Evolutionary conservation across 2,797 vertebrate genomes (phyloP), one percentile per base, ranked within the genome.

Genomic region (Epinephelus awoara): DNA sequence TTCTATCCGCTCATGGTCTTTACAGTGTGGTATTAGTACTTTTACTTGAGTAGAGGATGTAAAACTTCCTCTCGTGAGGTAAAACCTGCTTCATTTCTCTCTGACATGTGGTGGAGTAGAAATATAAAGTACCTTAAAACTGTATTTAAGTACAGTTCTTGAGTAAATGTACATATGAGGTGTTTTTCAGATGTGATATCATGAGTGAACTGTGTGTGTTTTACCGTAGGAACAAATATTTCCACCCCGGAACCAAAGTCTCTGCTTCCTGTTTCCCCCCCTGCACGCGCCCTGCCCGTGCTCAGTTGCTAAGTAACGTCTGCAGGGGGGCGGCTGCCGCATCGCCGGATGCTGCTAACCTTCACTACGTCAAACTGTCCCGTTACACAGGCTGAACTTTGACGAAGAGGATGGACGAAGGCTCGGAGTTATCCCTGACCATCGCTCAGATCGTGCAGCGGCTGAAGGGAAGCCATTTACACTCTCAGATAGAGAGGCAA

Each of bases 401-500:
- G 51, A 7, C 12, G 55, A 93, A 91, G 81, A 96, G 92, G 95
- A 94, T 96, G 95, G 96, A 97, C 46, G 96, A 96, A 71, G 96
- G 95, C 44, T 85, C 93, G 17, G 97, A 97, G 75, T 85, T 99
- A 19, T 97, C 98, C 1, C 89, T 96, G 91, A 95, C 93, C 63
- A 96, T 98, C 77, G 96, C 97, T 11, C 97, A 97, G 50, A 94
- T 99, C 55, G 96, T 98, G n/a, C 97, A 96, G 88, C 96, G 96
- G 77, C 96, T 99, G 77, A 96, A 95, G 80, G 96, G 96, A 87
- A 97, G 95, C 74, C 95, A 93, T 82, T 89, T 99, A 67, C 97
- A 99, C 92, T 95, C 97, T 0, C 97, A 98, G 92, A 93, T 99
- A 91, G 98, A 99, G 93, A 96, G 95, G 67, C 97, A 97, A 91